Evolutionary conservation across 2,888 invertebrate species (phyloP).

Genomic region (Drosophila pseudotakahashii): DNA sequence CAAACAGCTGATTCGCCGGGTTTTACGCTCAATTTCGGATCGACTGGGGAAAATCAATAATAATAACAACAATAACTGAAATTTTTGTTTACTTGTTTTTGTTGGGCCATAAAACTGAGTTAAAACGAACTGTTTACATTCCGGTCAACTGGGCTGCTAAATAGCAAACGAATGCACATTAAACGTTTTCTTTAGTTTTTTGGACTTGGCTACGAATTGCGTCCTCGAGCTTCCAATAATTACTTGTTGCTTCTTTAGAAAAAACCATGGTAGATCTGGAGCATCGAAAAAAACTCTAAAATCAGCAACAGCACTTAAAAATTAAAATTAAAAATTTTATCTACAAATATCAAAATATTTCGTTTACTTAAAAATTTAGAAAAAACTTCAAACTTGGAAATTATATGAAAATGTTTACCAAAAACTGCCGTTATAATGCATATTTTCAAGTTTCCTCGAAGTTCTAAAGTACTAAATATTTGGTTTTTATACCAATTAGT

Average conservation of each 20-base stretch:
- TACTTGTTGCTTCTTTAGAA: neutral
- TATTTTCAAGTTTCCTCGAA: too few species aligned
- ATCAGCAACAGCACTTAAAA: too few species aligned
- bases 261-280: neutral
- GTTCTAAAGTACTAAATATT: too few species aligned
- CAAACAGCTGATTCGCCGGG: slow-evolving; percentile 55
- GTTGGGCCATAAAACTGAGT: slow-evolving; percentile 18
- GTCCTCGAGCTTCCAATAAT: slow-evolving; percentile 1
- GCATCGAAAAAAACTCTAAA: neutral
- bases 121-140: slow-evolving; percentile 19
- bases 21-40: slow-evolving; percentile 40
- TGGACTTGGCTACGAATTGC: neutral
- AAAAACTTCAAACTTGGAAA: too few species aligned
- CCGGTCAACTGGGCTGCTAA: slow-evolving; percentile 1
- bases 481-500: neutral
- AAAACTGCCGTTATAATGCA: too few species aligned
- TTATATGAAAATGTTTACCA: too few species aligned
- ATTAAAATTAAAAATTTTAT: neutral
- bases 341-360: too few species aligned
- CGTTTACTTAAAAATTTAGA: too few species aligned
- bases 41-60: slow-evolving; percentile 55
- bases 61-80: slow-evolving; percentile 30
- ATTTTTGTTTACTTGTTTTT: slow-evolving; percentile 20
- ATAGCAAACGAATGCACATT: slow-evolving; percentile 6
- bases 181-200: neutral